Percentiles rank a stretch among this genome's conserved stretches.
phyloP scores from a whole-genome alignment of 53 echinoderm and acorn worm species.

The Stichopus horrens region DNA sequence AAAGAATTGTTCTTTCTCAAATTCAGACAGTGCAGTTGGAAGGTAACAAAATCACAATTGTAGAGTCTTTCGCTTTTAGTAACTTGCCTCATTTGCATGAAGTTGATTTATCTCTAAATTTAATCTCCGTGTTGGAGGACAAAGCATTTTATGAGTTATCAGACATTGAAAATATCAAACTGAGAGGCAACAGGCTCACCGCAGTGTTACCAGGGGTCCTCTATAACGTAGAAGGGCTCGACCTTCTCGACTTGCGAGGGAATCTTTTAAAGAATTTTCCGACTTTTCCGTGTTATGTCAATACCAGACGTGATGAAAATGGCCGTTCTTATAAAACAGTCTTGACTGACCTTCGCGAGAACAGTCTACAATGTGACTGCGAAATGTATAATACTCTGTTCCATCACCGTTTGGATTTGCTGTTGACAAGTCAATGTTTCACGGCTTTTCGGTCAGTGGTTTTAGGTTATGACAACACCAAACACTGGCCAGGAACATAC shows the following conservation, averaged over 20 bases:
- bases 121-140: not conserved
- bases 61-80: conserved; percentile 15
- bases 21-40: not conserved
- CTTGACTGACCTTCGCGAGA: conserved; percentile 19
- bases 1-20: not conserved
- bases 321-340: not conserved
- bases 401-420: not conserved
- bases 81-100: conserved; percentile 1
- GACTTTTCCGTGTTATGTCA: conserved; percentile 20
- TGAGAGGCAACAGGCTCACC: not conserved
- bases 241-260: not conserved
- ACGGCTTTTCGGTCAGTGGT: not conserved
- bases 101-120: conserved; percentile 17
- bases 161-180: not conserved
- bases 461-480: not conserved
- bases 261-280: conserved; percentile 7
- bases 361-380: conserved; percentile 31
- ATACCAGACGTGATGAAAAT: not conserved
- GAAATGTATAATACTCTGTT: conserved; percentile 1
- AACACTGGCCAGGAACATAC: conserved; percentile 15
- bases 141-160: conserved; percentile 21
- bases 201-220: not conserved
- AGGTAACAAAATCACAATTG: not conserved
- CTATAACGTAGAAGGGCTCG: not conserved
- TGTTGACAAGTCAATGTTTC: not conserved